Evolutionary conservation across 2,888 invertebrate species (phyloP), one percentile per base, ranked within the genome.

Genomic region (Nomada goodeniana): DNA sequence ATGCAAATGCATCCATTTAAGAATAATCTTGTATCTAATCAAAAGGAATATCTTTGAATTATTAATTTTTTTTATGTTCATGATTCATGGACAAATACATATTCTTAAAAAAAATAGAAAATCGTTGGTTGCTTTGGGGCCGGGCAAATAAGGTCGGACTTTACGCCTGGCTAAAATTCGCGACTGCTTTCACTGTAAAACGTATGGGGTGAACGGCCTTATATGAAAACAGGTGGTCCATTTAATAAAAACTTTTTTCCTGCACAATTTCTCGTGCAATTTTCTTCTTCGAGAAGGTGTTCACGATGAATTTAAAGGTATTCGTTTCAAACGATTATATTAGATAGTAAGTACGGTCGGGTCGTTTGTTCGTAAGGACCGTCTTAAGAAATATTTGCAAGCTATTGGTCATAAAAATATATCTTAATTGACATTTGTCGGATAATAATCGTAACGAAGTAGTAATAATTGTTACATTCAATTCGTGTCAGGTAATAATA

Each of bases 171-270:
- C 3, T 23, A 26, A 64, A 64, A 64, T 59, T 64, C 64, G 18
- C 50, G 23, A 64, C 36, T 42, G 15, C 64, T 76, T 72, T 76
- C 76, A 64, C 71, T 57, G 29, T 10, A 36, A 64, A 72, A 57
- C 20, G 36, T 47, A 47, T 15, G 36, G 20, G 3, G n/a, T 18
- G 26, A 75, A 68, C 18, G 18, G 15, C 36, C 26, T 69, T n/a
- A 36, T 44, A 1, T 29, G 20, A 44, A 23, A 44, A 69, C 11
- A 65, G n/a, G 4, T 69, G 60, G 20, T 3, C 52, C 13, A n/a
- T 59, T 55, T 11, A 20, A 15, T 20, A 7, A 11, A 47, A 47
- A 11, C 47, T 47, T 47, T 11, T 15, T 47, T 47, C 47, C 13
- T 47, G 2, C 15, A 47, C 15, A 11, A 47, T 15, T 3, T 47